phyloP scores from a whole-genome alignment of 30 jellyfish, hydroid and myxozoan species.

The Chironex yamaguchii region DNA sequence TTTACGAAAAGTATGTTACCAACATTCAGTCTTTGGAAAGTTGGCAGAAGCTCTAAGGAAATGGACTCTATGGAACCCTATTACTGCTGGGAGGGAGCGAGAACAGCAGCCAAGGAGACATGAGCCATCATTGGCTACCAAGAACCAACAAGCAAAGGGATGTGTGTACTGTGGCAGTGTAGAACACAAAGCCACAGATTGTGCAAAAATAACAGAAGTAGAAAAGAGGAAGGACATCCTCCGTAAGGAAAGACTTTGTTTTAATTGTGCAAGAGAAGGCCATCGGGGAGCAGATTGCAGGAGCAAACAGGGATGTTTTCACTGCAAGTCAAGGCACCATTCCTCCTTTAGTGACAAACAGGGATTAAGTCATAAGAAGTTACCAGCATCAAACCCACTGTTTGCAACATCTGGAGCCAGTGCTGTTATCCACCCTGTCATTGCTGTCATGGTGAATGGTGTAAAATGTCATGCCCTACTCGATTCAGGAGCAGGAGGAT shows the following conservation, averaged over 20 bases:
- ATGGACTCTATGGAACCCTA: slow-evolving; percentile 83
- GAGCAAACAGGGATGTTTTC: slow-evolving; percentile 34
- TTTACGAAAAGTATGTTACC: slow-evolving; percentile 42
- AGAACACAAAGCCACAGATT: slow-evolving; percentile 27
- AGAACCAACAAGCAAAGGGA: background rate
- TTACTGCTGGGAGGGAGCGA: slow-evolving; percentile 30
- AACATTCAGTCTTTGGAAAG: slow-evolving; percentile 81
- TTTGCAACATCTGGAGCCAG: background rate
- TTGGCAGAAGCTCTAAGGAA: slow-evolving; percentile 49
- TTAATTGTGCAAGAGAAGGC: background rate
- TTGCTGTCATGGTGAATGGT: slow-evolving; percentile 31
- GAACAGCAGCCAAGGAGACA: slow-evolving; percentile 17
- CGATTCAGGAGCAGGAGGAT: slow-evolving; percentile 89
- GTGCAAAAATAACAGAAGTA: slow-evolving; percentile 4
- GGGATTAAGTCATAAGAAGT: background rate
- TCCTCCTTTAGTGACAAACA: slow-evolving; percentile 12
- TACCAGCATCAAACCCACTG: slow-evolving; percentile 3
- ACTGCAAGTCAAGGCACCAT: slow-evolving; percentile 46
- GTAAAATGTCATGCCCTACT: slow-evolving; percentile 58
- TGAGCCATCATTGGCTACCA: background rate
- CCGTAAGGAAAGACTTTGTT: slow-evolving; percentile 5
- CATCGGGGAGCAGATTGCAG: slow-evolving; percentile 73
- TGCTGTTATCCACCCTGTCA: slow-evolving; percentile 38
- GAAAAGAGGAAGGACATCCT: slow-evolving; percentile 39
- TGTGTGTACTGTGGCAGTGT: slow-evolving; percentile 37